Conservation (phyloP, 2,888 invertebrate genomes). For the Cataglyphis cursor region DNA sequence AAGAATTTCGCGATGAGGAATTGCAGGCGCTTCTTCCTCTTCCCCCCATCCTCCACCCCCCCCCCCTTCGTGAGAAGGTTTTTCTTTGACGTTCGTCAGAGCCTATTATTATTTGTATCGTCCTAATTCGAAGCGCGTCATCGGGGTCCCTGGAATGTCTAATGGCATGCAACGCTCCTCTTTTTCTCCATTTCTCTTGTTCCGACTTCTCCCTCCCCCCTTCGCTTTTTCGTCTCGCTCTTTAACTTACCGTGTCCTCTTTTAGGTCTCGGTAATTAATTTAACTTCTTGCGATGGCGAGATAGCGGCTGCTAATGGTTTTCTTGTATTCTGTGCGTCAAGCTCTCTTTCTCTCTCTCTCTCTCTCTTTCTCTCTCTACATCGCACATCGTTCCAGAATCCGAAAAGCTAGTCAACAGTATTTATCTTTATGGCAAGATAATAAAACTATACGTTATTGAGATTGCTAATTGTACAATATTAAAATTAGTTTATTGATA, state of each 20-base stretch:
- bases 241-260: conserved; percentile 57
- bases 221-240: conserved; percentile 51
- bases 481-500: neutral
- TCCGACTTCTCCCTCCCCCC: neutral
- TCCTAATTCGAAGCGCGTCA: conserved; percentile 79
- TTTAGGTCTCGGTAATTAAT: conserved; percentile 84
- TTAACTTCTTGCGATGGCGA: conserved; percentile 85
- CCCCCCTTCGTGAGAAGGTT: conserved; percentile 66
- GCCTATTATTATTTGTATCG: conserved; percentile 75
- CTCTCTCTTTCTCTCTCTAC: conserved; percentile 45
- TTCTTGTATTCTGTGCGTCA: conserved; percentile 80
- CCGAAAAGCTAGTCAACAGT: neutral
- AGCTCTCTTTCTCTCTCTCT: conserved; percentile 55
- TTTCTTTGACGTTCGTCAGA: conserved; percentile 67
- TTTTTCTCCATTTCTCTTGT: conserved; percentile 52
- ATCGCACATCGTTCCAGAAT: neutral
- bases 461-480: neutral
- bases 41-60: neutral
- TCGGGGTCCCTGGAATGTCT: conserved; percentile 73
- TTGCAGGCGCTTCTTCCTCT: conserved; percentile 33
- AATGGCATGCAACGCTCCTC: conserved; percentile 69
- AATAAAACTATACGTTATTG: neutral
- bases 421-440: neutral
- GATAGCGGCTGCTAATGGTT: conserved; percentile 84
- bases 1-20: conserved; percentile 69